Percentiles rank a stretch among this genome's conserved stretches.
phyloP scores from a whole-genome alignment of 2,797 vertebrate genomes.

The Bradypodion pumilum region DNA sequence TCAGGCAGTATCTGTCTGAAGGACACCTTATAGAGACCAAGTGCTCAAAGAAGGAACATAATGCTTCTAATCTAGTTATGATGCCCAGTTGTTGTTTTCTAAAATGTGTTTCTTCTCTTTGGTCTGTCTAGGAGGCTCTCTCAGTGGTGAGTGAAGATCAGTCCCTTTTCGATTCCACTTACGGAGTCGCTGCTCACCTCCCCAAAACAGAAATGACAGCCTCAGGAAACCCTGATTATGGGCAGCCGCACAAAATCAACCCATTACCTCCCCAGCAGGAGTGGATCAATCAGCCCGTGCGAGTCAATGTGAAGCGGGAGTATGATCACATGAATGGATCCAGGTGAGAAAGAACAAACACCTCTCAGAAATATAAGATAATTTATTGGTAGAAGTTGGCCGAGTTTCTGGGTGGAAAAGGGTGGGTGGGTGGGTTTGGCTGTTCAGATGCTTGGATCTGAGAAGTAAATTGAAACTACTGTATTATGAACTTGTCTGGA shows the following conservation, averaged over 20 bases:
- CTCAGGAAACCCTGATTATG: constrained; percentile 95
- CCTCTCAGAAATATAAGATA: neutral
- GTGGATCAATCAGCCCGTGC: constrained; percentile 94
- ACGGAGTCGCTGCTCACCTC: constrained; percentile 91
- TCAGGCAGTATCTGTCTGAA: constrained; percentile 3
- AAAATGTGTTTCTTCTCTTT: constrained; percentile 48
- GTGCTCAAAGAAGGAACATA: constrained; percentile 43
- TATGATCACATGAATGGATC: constrained; percentile 99
- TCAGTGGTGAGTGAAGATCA: constrained; percentile 99
- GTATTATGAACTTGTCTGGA: neutral
- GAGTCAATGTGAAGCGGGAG: constrained; percentile 95
- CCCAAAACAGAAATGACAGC: constrained; percentile 99
- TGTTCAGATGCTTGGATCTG: neutral
- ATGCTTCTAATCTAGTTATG: constrained; percentile 20
- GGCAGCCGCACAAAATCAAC: constrained; percentile 97
- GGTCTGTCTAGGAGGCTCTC: constrained; percentile 89
- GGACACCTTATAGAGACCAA: too few species aligned
- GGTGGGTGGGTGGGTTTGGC: too few species aligned
- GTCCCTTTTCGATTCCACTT: constrained; percentile 95
- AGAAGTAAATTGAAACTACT: neutral
- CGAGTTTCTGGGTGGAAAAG: neutral
- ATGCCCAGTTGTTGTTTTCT: constrained; percentile 6
- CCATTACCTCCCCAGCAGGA: constrained; percentile 94
- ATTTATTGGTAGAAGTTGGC: rapidly evolving
- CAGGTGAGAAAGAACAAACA: constrained; percentile 78